Base-by-base conservation (phyloP, 2,888 invertebrate genomes). In the Acleris holmiana region DNA sequence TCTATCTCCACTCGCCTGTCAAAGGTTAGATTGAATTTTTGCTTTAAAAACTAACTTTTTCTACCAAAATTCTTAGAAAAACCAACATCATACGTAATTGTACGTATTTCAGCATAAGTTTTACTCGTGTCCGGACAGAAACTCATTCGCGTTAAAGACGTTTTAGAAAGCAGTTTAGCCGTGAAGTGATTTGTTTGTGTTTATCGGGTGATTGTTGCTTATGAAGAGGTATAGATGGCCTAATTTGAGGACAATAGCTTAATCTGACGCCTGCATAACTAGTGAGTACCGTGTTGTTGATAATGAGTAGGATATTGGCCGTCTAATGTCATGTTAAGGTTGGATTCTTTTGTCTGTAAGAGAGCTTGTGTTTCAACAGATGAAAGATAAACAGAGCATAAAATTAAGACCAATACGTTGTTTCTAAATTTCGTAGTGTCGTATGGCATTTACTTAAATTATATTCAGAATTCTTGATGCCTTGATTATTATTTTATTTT, bases 221-320 rank as follows among this genome's bases (percentile, higher is more conserved):
- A 23, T 53, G 54, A 59, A 67, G 62, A 58, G 62, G 78, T 78
- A 76, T 80, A 72, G 68, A 75, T 79, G 86, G 63, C 78, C 84
- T 83, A 78, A 80, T 74, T 86, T 82, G 70, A 82, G 86, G 82
- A 87, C 83, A 81, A 79, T 78, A 80, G 75, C 83, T 68, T 76
- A 71, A 70, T 60, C 46, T 50, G 56, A 66, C 55, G 71, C 67
- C 57, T 65, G 64, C 67, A 66, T 62, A 64, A 62, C 67, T 23
- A 65, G 78, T 81, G 68, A 80, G 79, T 79, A 68, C 59, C 23
- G 25, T 21, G 29, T 35, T 5, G 44, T 41, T 25, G 61, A 66
- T 61, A 56, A 10, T 60, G 35, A n/a, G 53, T 56, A 5, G 40
- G 29, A 53, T 50, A 40, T 66, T 57, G 10, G 47, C 40, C 35